Evolutionary conservation across 2,113 vertebrate species (phyloP).

Genomic region (Camarhynchus parvulus): DNA sequence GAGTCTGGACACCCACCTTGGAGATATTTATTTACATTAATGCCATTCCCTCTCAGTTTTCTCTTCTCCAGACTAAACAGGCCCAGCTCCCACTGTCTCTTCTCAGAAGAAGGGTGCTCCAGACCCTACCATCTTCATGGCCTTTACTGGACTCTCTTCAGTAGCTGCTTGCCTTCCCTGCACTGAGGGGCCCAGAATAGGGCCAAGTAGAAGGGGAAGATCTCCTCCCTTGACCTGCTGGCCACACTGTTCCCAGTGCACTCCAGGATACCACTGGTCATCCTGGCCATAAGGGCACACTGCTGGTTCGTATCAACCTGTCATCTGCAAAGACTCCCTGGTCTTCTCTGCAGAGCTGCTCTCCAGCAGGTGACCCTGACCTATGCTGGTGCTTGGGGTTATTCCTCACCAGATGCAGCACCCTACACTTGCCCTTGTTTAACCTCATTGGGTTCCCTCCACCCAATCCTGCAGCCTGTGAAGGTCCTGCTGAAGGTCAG

Average conservation of each 20-base stretch:
- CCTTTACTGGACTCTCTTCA: neutral
- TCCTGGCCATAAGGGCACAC: too few relatives aligned
- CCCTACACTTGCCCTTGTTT: neutral
- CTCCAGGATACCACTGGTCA: neutral
- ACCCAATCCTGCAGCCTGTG: neutral
- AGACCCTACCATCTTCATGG: neutral
- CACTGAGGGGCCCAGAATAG: neutral
- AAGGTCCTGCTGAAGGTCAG: neutral
- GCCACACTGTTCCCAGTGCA: rapidly evolving
- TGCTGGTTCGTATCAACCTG: neutral
- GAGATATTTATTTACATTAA: neutral
- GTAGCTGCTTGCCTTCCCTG: neutral
- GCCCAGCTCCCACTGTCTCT: neutral
- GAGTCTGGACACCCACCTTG: neutral
- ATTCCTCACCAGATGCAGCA: neutral
- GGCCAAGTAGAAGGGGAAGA: rapidly evolving
- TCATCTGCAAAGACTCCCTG: neutral
- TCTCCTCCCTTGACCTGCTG: neutral
- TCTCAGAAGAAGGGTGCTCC: too few relatives aligned
- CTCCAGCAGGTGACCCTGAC: too few relatives aligned
- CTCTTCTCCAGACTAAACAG: neutral
- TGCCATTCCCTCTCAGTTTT: neutral
- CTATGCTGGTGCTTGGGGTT: neutral
- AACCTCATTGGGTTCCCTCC: neutral
- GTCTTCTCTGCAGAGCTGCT: neutral